Conservation (phyloP, 2,113 vertebrate species). For the Pao palembangensis region DNA sequence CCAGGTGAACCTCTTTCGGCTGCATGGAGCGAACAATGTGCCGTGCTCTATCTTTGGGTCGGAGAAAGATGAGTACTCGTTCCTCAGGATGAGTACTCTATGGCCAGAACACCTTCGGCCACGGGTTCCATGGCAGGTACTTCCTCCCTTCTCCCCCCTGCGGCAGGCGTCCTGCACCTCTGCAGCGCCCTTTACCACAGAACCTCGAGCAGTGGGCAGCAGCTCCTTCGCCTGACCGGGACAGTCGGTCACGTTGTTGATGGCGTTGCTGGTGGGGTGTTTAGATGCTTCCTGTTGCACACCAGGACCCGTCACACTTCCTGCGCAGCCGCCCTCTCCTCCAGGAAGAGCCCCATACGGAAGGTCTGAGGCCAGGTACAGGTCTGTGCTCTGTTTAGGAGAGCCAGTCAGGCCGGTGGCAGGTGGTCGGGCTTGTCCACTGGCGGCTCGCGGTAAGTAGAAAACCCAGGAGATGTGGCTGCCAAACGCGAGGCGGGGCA, state of each 20-base stretch:
- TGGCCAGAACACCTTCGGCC: constrained; percentile 85
- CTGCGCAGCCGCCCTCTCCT: not conserved
- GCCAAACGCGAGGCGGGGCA: constrained; percentile 80
- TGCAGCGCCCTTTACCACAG: constrained; percentile 83
- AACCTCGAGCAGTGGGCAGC: constrained; percentile 82
- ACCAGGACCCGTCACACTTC: not conserved
- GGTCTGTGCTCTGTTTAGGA: constrained; percentile 58
- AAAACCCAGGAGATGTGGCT: no score
- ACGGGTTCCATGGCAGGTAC: constrained; percentile 70
- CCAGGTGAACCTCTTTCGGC: constrained; percentile 68
- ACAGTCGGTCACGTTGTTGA: constrained; percentile 24
- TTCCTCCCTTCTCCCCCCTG: constrained; percentile 61
- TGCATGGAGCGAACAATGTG: constrained; percentile 82
- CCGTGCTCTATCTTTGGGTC: constrained; percentile 81
- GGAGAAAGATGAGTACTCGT: constrained; percentile 81
- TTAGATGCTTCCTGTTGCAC: constrained; percentile 55
- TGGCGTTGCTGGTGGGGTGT: constrained; percentile 52
- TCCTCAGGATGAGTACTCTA: constrained; percentile 85
- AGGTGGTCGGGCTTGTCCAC: constrained; percentile 59
- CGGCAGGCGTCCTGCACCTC: constrained; percentile 82
- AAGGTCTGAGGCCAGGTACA: constrained; percentile 58
- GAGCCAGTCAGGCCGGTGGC: constrained; percentile 75
- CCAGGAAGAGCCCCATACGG: constrained; percentile 9
- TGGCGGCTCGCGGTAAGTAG: no score
- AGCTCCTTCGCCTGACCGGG: constrained; percentile 61